Percentiles rank a stretch among this genome's conserved stretches.
Conservation (phyloP, 2,113 vertebrate genomes). For the Dipodomys spectabilis region DNA sequence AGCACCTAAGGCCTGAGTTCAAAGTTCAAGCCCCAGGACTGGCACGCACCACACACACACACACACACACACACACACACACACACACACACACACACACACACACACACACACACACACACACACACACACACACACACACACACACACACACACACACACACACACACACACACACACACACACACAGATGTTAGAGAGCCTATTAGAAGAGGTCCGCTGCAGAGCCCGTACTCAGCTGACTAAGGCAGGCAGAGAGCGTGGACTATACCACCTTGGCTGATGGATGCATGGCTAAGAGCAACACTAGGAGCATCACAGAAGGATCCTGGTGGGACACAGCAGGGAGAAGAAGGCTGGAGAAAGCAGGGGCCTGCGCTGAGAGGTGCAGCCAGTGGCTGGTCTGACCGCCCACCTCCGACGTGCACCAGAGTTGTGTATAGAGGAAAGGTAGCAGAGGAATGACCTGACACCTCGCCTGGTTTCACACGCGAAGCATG, state of each 20-base stretch:
- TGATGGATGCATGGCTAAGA: not conserved
- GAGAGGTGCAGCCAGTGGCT: rapidly evolving
- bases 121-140: too few species aligned
- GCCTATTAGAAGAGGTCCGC: not conserved
- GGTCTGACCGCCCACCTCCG: not conserved
- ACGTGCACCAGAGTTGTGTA: conserved; percentile 32
- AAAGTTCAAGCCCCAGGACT: too few species aligned
- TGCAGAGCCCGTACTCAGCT: too few species aligned
- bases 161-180: too few species aligned
- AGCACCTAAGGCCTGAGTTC: too few species aligned
- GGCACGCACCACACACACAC: too few species aligned
- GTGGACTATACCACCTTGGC: not conserved
- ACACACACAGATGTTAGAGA: not conserved
- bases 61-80: too few species aligned
- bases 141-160: too few species aligned
- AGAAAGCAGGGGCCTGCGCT: not conserved
- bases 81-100: too few species aligned
- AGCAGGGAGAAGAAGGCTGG: not conserved
- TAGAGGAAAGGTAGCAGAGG: conserved; percentile 31
- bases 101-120: too few species aligned
- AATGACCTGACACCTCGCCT: conserved; percentile 85
- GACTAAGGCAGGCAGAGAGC: rapidly evolving
- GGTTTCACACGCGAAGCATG: conserved; percentile 81
- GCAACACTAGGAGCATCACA: not conserved
- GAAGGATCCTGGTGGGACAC: not conserved